phyloP scores from a whole-genome alignment of 2,888 invertebrate species.

The Biston betularia region DNA sequence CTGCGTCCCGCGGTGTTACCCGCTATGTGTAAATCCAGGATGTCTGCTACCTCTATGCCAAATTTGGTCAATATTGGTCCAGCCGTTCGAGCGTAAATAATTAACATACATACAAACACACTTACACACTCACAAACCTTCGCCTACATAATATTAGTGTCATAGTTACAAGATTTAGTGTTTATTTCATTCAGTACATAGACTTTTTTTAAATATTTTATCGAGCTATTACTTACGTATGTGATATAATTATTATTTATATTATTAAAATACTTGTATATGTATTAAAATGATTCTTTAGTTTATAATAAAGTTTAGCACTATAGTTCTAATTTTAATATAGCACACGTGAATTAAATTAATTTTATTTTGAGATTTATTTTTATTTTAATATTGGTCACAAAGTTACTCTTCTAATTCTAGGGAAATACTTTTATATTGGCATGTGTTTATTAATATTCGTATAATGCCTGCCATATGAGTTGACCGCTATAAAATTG shows the following conservation, averaged over 20 bases:
- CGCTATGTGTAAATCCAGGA: too few relatives aligned
- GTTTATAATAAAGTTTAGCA: slow-evolving; percentile 9
- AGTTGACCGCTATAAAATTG: background rate
- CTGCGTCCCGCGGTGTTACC: too few relatives aligned
- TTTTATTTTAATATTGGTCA: slow-evolving; percentile 28
- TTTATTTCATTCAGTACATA: background rate
- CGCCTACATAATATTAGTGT: too few relatives aligned
- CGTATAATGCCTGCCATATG: background rate
- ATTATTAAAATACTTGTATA: slow-evolving; percentile 11
- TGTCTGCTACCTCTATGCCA: too few relatives aligned
- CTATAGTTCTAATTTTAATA: slow-evolving; percentile 24
- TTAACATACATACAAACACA: too few relatives aligned
- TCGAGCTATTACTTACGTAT: slow-evolving; percentile 1
- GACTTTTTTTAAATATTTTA: slow-evolving; percentile 18
- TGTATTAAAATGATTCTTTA: slow-evolving; percentile 8
- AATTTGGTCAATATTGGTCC: too few relatives aligned
- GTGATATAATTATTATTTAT: slow-evolving; percentile 12
- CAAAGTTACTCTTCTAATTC: slow-evolving; percentile 11
- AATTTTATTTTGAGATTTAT: slow-evolving; percentile 29
- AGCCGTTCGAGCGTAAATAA: too few relatives aligned
- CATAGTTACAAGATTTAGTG: background rate
- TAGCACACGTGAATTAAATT: slow-evolving; percentile 31
- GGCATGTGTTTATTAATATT: background rate
- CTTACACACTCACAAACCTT: too few relatives aligned
- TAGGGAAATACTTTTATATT: slow-evolving; percentile 7